Evolutionary conservation across 2,888 invertebrate species (phyloP).

Genomic region (Diplolepis rosae): DNA sequence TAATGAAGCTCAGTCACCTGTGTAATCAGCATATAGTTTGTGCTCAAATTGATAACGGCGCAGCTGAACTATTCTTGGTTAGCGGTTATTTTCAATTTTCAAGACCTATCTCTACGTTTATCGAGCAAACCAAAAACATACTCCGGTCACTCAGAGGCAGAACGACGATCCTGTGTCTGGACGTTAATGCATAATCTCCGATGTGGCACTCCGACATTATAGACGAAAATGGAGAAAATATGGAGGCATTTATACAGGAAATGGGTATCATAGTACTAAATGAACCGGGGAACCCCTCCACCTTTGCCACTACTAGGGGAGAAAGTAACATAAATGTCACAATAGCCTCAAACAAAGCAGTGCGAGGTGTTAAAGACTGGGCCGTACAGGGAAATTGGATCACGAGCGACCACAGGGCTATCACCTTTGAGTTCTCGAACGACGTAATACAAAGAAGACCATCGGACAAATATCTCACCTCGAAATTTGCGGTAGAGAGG

Average conservation of each 20-base stretch:
- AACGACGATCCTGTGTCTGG: constrained; percentile 23
- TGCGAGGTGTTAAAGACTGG: not conserved
- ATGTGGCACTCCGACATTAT: constrained; percentile 1
- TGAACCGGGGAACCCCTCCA: not conserved
- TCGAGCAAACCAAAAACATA: not conserved
- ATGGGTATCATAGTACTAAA: not conserved
- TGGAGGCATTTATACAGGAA: constrained; percentile 23
- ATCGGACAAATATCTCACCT: not conserved
- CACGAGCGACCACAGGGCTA: constrained; percentile 30
- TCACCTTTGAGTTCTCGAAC: not conserved
- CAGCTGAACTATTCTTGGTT: not conserved
- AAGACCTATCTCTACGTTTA: not conserved
- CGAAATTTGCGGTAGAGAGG: not conserved
- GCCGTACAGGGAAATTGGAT: not conserved
- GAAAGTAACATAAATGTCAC: constrained; percentile 11
- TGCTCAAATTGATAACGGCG: not conserved
- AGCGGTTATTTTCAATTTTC: constrained; percentile 33
- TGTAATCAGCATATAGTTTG: constrained; percentile 14
- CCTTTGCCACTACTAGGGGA: not conserved
- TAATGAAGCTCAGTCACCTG: constrained; percentile 3
- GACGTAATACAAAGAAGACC: not conserved
- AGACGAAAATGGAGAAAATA: constrained; percentile 21
- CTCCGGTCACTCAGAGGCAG: constrained; percentile 14
- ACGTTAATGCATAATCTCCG: constrained; percentile 30
- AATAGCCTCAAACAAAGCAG: not conserved